Base-by-base conservation (phyloP, 1,140 invertebrate species). In the Achroia grisella region DNA sequence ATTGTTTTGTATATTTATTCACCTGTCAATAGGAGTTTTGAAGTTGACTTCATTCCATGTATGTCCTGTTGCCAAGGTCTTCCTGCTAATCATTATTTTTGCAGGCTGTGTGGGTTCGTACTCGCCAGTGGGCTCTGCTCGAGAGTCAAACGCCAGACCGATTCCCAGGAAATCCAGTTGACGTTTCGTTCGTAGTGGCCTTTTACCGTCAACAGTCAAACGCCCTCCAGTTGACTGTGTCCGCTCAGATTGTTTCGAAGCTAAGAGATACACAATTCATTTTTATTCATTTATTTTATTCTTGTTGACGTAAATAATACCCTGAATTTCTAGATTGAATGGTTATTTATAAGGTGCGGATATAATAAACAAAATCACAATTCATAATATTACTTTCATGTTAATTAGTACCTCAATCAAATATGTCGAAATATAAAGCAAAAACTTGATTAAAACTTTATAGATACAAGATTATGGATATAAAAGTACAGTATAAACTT, bases 11-110 rank as follows among this genome's bases (percentile, higher is more conserved):
- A 32, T 15, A 10, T 1, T 15, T 17, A 23, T 14, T 37, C 8
- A 80, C 73, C 80, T 72, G 43, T 87, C 85, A 40, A 87, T 74
- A 8, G 85, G 81, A 0, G 81, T 85, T 43, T 78, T 84, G 44
- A 74, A 86, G 47, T 86, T 86, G 6, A 69, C 65, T 33, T 87
- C 81, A 31, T 75, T 84, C 85, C 85, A 87, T 1, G 81, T 74
- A 33, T 78, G 73, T 31, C 81, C 78, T 0, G 80, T 85, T 0
- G 78, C 71, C 0, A 87, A 52, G 0, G 85, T 87, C 39, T 86
- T 86, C 29, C 78, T 60, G 36, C 73, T 79, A 48, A 87, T 86
- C 63, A 79, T 81, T 41, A 86, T 86, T 52, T 82, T 84, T 6
- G 78, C 72, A 0, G 83, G 78, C 10, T 52, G 66, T 0, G 76